A percentile compares a stretch with the other conserved stretches of the same genome.
Conservation (phyloP, 1,140 invertebrate genomes). For the Heliconius nattereri region DNA sequence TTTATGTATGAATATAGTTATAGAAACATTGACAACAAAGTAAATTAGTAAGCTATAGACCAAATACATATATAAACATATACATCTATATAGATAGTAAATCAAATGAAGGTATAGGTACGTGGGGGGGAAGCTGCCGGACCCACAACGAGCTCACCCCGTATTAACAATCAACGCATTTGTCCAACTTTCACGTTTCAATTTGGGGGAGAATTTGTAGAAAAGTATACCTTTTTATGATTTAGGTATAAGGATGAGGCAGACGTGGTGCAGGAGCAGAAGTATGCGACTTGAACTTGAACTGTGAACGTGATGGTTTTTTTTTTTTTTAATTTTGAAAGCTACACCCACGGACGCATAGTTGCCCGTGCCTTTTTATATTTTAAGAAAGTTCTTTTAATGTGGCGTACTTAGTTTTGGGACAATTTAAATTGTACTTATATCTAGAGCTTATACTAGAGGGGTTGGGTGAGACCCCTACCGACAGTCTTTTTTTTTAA, state of each 20-base stretch:
- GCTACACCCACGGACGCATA: too few species aligned
- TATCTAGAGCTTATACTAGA: too few species aligned
- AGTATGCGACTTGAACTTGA: too few species aligned
- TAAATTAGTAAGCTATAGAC: background rate
- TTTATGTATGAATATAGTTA: background rate
- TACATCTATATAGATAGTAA: background rate
- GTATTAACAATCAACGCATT: slow-evolving; percentile 28
- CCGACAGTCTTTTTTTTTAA: too few species aligned
- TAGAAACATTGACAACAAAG: background rate
- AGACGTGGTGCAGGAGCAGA: background rate
- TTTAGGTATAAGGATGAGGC: background rate
- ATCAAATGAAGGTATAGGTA: slow-evolving; percentile 5
- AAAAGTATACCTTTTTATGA: background rate
- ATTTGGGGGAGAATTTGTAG: background rate
- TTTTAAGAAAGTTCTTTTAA: too few species aligned
- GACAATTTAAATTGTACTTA: too few species aligned
- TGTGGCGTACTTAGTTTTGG: too few species aligned
- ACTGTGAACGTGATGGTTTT: background rate
- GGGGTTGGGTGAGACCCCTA: too few species aligned
- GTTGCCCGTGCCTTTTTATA: too few species aligned
- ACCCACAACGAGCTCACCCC: slow-evolving; percentile 4
- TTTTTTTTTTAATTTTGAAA: too few species aligned
- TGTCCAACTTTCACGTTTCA: background rate
- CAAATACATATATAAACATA: background rate
- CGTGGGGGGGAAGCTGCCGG: background rate